These are phyloP conservation scores for Haliclona indistincta DNA, from an alignment of 37 sponge, comb jelly and placozoan species.

Conservation along the genomic window DNA sequence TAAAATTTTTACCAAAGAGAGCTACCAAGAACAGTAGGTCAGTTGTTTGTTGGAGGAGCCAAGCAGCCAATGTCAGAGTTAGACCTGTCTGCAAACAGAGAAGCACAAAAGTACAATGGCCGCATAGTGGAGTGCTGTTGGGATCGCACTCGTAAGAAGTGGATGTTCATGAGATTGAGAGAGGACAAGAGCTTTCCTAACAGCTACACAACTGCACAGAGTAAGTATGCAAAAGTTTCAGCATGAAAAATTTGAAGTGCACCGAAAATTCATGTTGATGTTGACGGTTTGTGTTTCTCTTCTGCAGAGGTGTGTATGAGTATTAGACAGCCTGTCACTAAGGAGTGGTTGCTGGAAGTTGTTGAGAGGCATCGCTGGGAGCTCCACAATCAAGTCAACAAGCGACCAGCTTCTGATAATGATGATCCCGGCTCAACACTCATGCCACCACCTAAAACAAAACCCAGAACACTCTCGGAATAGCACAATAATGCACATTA, in stretches of 20 bases:
- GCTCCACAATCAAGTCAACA: conserved; percentile 19
- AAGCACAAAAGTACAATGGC: conserved; percentile 65
- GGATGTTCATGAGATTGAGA: conserved; percentile 86
- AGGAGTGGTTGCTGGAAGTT: conserved; percentile 58
- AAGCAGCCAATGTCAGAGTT: conserved; percentile 53
- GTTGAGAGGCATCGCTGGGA: conserved; percentile 47
- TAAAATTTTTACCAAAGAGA: conserved; percentile 13
- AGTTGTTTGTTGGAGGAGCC: conserved; percentile 72
- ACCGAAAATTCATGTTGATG: neutral
- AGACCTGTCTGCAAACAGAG: conserved; percentile 60
- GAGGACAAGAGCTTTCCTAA: conserved; percentile 96
- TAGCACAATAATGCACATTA: no score
- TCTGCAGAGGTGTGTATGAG: conserved; percentile 49
- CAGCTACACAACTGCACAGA: conserved; percentile 73
- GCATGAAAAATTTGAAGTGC: neutral
- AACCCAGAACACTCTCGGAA: conserved; percentile 26
- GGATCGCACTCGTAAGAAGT: conserved; percentile 47
- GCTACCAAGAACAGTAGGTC: conserved; percentile 66
- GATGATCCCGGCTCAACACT: neutral
- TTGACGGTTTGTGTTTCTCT: neutral
- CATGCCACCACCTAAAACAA: conserved; percentile 59
- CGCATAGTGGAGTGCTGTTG: conserved; percentile 94
- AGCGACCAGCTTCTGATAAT: neutral
- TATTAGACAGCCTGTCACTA: conserved; percentile 77
- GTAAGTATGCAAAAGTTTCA: conserved; percentile 46